Percentiles rank a stretch among this genome's conserved stretches.
phyloP scores from a whole-genome alignment of 2,888 invertebrate genomes.

The Neoascia interrupta region DNA sequence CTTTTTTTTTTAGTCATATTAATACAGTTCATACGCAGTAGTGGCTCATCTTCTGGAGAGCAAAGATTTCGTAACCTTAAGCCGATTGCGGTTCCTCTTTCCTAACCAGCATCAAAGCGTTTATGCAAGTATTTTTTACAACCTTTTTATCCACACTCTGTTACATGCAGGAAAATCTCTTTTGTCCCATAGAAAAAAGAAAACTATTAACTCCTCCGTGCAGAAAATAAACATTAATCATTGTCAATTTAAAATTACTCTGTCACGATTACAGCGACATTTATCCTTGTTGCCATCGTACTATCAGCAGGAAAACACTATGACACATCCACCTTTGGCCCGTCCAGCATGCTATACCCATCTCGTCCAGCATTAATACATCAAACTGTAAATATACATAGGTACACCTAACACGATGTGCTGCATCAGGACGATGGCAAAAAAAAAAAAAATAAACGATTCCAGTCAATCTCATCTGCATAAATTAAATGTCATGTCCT shows the following conservation, averaged over 20 bases:
- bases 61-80: too few relatives aligned
- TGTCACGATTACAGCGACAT: conserved; percentile 28
- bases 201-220: not conserved
- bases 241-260: conserved; percentile 36
- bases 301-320: conserved; percentile 17
- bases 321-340: not conserved
- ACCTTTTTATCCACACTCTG: too few relatives aligned
- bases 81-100: too few relatives aligned
- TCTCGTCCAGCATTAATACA: conserved; percentile 24
- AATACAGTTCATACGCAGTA: too few relatives aligned
- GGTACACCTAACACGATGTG: not conserved
- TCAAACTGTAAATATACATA: conserved; percentile 1
- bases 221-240: conserved; percentile 45
- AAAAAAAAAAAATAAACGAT: conserved; percentile 17
- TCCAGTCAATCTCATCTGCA: conserved; percentile 68
- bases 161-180: too few relatives aligned
- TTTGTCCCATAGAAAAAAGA: too few relatives aligned
- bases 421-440: conserved; percentile 1
- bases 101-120: too few relatives aligned
- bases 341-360: not conserved
- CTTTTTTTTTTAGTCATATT: too few relatives aligned
- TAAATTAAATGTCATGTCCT: conserved; percentile 68
- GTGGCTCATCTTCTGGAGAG: too few relatives aligned
- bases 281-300: conserved; percentile 16
- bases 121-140: too few relatives aligned